Evolutionary conservation across 1,140 invertebrate species (phyloP), one percentile per base, ranked within the genome.

Genomic region (Argopecten irradians): DNA sequence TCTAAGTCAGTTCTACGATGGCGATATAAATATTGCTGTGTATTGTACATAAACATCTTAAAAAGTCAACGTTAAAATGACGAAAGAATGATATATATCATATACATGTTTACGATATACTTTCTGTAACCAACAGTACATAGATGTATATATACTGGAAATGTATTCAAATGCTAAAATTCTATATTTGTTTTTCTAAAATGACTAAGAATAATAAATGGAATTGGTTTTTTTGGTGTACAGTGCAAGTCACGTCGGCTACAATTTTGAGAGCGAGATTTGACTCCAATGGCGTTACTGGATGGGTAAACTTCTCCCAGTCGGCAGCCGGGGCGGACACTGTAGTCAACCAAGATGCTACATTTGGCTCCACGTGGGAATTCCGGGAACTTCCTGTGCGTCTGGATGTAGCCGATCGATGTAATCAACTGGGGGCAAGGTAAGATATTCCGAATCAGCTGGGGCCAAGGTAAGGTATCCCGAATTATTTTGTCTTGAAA

Each of bases 261-360:
- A 85, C 83, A 34, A 88, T 83, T 43, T 83, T 92, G 14, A 33
- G 39, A n/a, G 92, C 91, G 7, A 82, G 71, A 7, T 83, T 91
- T 16, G 82, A 88, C 22, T 87, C 89, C 35, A 87, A 82, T 33
- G 92, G 92, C 0, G 83, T 92, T 19, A 90, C 28, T 16, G 92
- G 92, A 16, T 90, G 34, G 0, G 86, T 93, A 16, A 91, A 87
- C 11, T 91, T 92, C 71, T 86, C 14, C 9, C 92, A 93, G 86
- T 22, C 28, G 36, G 83, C 11, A 0, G 32, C 55, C 1, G 90
- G 89, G 28, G 83, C 46, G 16, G 46, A 35, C 1, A 89, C 92
- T 2, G 87, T 55, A 0, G 83, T 92, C 28, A 39, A 46, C 0
- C 13, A 90, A 13, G 35, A 39, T 33, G 33, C 90, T 41, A 28